A percentile compares a stretch with the other conserved stretches of the same genome.
Evolutionary conservation across 2,797 vertebrate genomes (phyloP).

Genomic region (Bradypus variegatus): DNA sequence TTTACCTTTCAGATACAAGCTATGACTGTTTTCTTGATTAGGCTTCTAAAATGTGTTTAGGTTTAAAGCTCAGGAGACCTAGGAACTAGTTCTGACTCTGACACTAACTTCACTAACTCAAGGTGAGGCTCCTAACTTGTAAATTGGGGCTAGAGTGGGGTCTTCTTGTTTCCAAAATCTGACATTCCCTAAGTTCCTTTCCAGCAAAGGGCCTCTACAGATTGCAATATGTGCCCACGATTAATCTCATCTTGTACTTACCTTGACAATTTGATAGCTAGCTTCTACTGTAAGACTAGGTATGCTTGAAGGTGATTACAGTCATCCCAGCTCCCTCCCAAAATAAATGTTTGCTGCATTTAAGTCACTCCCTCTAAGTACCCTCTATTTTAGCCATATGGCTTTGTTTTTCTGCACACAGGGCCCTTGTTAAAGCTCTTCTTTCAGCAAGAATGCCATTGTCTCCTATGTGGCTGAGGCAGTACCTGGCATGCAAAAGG

Average conservation of each 20-base stretch:
- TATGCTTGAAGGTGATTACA: neutral
- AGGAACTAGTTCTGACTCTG: neutral
- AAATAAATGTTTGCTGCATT: constrained; percentile 37
- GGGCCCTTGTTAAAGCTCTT: constrained; percentile 33
- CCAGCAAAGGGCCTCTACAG: neutral
- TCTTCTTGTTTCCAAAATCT: constrained; percentile 32
- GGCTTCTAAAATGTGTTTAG: constrained; percentile 8
- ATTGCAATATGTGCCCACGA: neutral
- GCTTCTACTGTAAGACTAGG: neutral
- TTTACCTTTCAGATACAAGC: neutral
- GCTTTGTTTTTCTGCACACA: constrained; percentile 33
- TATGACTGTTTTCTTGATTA: constrained; percentile 27
- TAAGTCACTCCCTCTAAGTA: neutral
- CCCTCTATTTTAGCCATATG: neutral
- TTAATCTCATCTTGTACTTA: neutral
- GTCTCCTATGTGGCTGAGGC: constrained; percentile 21
- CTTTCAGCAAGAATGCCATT: constrained; percentile 39
- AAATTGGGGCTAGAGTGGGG: neutral
- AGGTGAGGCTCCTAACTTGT: constrained; percentile 6
- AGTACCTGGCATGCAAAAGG: constrained; percentile 36
- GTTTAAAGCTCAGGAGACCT: constrained; percentile 22
- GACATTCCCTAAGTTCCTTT: constrained; percentile 17
- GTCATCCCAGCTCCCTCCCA: neutral
- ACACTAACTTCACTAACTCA: constrained; percentile 11
- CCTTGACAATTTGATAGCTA: neutral